A percentile compares a stretch with the other conserved stretches of the same genome.
These are phyloP conservation scores for Leuciscus idus DNA, from an alignment of 2,113 vertebrate genomes.

Conservation along the genomic window DNA sequence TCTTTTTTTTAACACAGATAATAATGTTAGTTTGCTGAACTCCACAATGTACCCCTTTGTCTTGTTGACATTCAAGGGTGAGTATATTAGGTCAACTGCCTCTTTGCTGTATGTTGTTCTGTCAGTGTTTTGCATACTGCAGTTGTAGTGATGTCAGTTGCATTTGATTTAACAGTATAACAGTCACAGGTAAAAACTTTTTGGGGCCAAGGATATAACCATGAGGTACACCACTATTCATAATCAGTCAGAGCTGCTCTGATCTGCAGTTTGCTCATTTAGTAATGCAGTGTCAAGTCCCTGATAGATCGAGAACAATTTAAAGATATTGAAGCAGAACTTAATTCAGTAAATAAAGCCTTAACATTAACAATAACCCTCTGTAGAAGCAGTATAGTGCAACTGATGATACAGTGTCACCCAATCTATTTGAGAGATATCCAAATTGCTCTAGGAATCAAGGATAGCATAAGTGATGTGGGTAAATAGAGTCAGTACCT, in stretches of 20 bases:
- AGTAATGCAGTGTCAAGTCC: background rate
- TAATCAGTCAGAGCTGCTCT: background rate
- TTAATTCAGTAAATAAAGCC: background rate
- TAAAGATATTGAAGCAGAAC: background rate
- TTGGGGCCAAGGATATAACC: background rate
- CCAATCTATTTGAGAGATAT: slow-evolving; percentile 2
- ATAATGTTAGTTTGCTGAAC: background rate
- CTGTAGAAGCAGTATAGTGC: background rate
- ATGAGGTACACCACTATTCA: background rate
- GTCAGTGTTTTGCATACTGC: background rate
- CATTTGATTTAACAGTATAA: slow-evolving; percentile 5
- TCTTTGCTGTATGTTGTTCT: background rate
- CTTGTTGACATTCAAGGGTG: background rate
- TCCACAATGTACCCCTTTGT: slow-evolving; percentile 19
- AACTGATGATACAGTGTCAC: background rate
- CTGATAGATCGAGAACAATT: slow-evolving; percentile 1
- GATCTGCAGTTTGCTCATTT: background rate
- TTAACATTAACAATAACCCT: no score
- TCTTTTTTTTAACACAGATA: background rate
- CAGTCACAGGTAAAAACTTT: slow-evolving; percentile 4
- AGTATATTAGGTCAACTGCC: background rate
- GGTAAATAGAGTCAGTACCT: background rate
- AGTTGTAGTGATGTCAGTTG: background rate
- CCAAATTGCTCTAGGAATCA: slow-evolving; percentile 8
- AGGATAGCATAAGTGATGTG: background rate